These are phyloP conservation scores for Phyllotreta cruciferae DNA, from an alignment of 2,888 invertebrate species.

Conservation along the genomic window DNA sequence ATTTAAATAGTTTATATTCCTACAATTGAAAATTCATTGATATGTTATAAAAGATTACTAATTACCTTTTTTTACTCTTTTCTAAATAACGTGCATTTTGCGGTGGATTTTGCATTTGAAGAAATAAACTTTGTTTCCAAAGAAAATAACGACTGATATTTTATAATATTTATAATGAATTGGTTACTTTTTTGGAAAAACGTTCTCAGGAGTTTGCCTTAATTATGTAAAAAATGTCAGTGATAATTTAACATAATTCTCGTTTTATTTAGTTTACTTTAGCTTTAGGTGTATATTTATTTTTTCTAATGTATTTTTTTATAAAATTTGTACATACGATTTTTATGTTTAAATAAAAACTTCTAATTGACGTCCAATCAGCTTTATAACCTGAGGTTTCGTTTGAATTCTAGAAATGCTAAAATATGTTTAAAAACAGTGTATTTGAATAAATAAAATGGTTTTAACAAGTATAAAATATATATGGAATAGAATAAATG, in stretches of 20 bases:
- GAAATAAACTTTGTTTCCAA: too few species aligned
- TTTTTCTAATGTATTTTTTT: constrained; percentile 24
- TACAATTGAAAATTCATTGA: too few species aligned
- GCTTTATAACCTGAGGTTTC: neutral
- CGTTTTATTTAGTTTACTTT: constrained; percentile 5
- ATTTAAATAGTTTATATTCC: too few species aligned
- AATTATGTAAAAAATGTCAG: constrained; percentile 19
- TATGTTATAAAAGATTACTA: too few species aligned
- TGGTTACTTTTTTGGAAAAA: neutral
- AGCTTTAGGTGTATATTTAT: constrained; percentile 20
- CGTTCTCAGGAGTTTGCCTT: constrained; percentile 16
- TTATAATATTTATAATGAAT: neutral
- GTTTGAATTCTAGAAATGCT: neutral
- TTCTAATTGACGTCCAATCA: neutral
- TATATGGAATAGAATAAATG: constrained; percentile 11
- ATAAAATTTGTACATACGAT: constrained; percentile 20
- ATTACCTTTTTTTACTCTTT: too few species aligned
- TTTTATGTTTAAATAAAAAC: constrained; percentile 1
- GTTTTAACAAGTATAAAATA: constrained; percentile 25
- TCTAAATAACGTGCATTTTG: too few species aligned
- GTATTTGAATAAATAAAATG: constrained; percentile 22
- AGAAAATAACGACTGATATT: too few species aligned
- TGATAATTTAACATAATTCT: neutral
- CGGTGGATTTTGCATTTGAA: too few species aligned
- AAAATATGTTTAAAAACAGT: constrained; percentile 4